Conservation (phyloP, 2,113 vertebrate species). For the Laticauda colubrina region DNA sequence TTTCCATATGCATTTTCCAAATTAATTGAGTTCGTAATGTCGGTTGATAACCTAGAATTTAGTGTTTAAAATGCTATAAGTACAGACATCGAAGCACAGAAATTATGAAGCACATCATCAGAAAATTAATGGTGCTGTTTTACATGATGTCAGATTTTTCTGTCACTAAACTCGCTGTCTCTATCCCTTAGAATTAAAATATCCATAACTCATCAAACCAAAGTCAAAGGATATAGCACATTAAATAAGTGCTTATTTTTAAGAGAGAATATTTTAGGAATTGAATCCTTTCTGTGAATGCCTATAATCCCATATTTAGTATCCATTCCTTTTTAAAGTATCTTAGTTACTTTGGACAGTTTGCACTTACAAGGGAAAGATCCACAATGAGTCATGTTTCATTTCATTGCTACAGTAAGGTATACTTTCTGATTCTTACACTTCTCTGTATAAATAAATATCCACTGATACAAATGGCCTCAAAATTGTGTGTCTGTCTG, state of each 20-base stretch:
- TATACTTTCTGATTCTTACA: not conserved
- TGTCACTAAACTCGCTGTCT: not conserved
- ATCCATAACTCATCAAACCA: constrained; percentile 20
- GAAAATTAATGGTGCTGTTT: constrained; percentile 24
- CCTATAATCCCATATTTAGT: not conserved
- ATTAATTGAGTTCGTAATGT: constrained; percentile 51
- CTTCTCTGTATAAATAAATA: not conserved
- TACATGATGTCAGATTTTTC: constrained; percentile 16
- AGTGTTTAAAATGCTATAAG: constrained; percentile 32
- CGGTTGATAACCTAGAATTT: constrained; percentile 43
- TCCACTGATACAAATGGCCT: not conserved
- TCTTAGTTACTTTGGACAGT: not conserved
- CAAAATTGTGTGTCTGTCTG: not conserved
- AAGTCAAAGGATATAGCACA: constrained; percentile 11
- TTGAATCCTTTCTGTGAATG: not conserved
- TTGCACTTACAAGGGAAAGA: not conserved
- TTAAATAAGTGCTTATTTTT: not conserved
- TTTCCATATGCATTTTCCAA: constrained; percentile 42
- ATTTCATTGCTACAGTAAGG: not conserved
- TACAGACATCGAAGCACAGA: constrained; percentile 18
- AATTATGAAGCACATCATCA: constrained; percentile 21
- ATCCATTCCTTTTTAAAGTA: not conserved
- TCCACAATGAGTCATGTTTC: not conserved
- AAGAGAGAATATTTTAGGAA: not conserved
- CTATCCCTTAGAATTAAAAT: not conserved